phyloP scores from a whole-genome alignment of 2,888 invertebrate genomes.

The Phyllotreta striolata region DNA sequence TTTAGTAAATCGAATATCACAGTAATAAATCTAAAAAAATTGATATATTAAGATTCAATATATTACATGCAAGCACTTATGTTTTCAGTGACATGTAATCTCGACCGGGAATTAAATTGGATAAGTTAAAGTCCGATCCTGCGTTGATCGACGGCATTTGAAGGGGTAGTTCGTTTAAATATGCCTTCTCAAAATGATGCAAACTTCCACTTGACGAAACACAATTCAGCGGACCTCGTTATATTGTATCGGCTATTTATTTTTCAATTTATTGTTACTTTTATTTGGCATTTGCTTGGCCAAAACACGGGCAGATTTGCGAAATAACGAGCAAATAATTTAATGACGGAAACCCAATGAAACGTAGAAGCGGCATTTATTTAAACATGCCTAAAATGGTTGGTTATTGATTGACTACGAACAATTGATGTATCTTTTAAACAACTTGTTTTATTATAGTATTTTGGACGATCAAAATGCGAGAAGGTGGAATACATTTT shows the following conservation, averaged over 20 bases:
- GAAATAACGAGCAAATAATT: constrained; percentile 24
- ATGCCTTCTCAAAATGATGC: constrained; percentile 57
- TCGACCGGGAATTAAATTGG: too few species aligned
- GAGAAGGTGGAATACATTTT: too few species aligned
- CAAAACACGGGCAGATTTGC: constrained; percentile 10
- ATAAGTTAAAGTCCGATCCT: constrained; percentile 41
- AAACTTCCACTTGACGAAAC: constrained; percentile 59
- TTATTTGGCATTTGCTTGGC: constrained; percentile 24
- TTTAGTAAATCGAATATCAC: too few species aligned
- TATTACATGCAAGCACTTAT: too few species aligned
- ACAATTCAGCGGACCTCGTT: constrained; percentile 58
- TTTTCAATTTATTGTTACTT: constrained; percentile 50
- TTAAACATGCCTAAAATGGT: not conserved
- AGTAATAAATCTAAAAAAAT: too few species aligned
- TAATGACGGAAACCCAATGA: constrained; percentile 14
- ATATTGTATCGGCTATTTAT: constrained; percentile 59
- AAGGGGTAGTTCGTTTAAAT: constrained; percentile 56
- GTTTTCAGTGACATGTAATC: too few species aligned
- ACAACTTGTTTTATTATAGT: too few species aligned
- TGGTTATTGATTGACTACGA: not conserved
- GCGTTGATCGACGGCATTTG: constrained; percentile 35
- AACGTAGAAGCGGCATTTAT: not conserved
- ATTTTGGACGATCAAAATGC: too few species aligned
- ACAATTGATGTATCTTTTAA: not conserved
- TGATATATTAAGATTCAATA: too few species aligned